Base-by-base conservation (phyloP, 2,113 vertebrate genomes). In the Hyperoodon ampullatus region DNA sequence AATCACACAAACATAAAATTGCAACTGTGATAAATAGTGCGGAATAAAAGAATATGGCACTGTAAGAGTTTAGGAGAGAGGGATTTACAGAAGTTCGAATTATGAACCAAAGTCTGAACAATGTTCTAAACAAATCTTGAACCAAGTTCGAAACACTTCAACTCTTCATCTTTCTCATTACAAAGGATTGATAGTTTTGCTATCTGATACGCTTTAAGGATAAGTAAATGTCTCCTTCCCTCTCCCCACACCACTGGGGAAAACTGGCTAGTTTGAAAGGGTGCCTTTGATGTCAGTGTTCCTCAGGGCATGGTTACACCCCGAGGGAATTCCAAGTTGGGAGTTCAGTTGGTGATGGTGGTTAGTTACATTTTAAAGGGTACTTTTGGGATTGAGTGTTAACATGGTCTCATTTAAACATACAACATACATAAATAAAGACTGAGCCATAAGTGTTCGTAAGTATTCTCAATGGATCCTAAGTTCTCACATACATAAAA, bases 301-400 rank as follows among this genome's bases (percentile, higher is more conserved):
- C 63, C 30, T 90, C 4, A 3, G 50, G 35, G 23, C 65, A 33
- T 78, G 65, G 15, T 39, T 75, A 15, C 21, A 83, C 35, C 68
- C 84, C 77, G 50, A 90, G 50, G 89, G 42, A 88, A 85, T 96
- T 96, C 65, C 24, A 95, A 74, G 21, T 91, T 96, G 75, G 85
- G 24, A 65, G 23, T 88, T 96, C 47, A 53, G 21, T n/a, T 91
- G n/a, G 23, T 60, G 18, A 63, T 39, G 11, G n/a, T 74, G 16
- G 71, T 71, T 75, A 66, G 61, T 93, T 92, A 87, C 28, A 95
- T 96, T 97, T 97, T 90, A 77, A 88, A 95, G 93, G 50, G 71
- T 83, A 24, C 66, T 88, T 97, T 96, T 94, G 55, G 28, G 94
- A 89, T 95, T 96, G 53, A 90, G 9, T 77, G 19, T 84, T 93